phyloP scores from a whole-genome alignment of 2,888 invertebrate species.

The Phyllotreta striolata region DNA sequence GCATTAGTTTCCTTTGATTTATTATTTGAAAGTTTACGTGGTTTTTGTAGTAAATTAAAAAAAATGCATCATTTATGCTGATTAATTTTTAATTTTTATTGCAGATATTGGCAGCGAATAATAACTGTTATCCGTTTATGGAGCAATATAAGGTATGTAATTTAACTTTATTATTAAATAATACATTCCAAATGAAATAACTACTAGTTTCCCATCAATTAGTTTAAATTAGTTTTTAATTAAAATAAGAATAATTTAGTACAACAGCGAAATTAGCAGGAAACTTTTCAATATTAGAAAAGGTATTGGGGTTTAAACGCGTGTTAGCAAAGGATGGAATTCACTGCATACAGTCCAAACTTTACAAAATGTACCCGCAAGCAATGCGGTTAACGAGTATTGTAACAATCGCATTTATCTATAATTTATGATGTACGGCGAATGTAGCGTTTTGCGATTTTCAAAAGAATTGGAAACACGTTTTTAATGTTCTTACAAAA shows the following conservation, averaged over 20 bases:
- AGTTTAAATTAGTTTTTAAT: too few species aligned
- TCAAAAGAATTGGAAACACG: background rate
- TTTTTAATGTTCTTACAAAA: too few species aligned
- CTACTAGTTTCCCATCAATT: too few species aligned
- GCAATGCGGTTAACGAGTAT: constrained; percentile 59
- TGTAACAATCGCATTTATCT: constrained; percentile 54
- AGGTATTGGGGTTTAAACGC: constrained; percentile 39
- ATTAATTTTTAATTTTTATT: constrained; percentile 33
- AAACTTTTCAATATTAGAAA: constrained; percentile 35
- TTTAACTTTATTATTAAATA: too few species aligned
- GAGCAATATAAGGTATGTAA: constrained; percentile 45
- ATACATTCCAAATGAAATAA: too few species aligned
- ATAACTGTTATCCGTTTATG: constrained; percentile 46
- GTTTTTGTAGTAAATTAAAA: too few species aligned
- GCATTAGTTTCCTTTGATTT: background rate
- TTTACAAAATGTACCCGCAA: constrained; percentile 55
- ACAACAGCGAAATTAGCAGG: constrained; percentile 26
- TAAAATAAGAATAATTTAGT: too few species aligned
- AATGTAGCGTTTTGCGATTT: constrained; percentile 8
- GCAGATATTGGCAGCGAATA: constrained; percentile 46
- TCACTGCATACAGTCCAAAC: constrained; percentile 48
- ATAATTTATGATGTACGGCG: constrained; percentile 5
- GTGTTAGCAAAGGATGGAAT: constrained; percentile 49
- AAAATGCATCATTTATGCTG: constrained; percentile 20
- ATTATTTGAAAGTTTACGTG: too few species aligned